Evolutionary conservation across 64 coral and sea anemone genomes (phyloP).

Genomic region (Porites australiensis): DNA sequence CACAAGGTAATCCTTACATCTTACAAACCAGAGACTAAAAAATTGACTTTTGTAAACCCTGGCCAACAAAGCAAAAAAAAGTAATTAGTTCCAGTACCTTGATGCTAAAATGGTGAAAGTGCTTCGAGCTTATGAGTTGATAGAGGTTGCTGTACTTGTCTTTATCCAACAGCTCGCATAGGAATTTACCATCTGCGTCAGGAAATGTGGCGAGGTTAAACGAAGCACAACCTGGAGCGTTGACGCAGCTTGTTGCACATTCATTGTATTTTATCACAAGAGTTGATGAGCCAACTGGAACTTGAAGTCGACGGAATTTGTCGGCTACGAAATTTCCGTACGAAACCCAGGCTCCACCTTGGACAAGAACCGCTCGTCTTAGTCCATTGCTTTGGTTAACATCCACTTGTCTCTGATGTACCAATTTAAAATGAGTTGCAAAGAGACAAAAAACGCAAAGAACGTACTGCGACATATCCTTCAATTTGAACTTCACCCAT

Average conservation of each 20-base stretch:
- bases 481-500: background rate
- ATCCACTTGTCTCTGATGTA: background rate
- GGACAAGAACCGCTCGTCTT: background rate
- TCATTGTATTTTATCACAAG: background rate
- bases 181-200: background rate
- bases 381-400: background rate
- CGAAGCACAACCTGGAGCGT: background rate
- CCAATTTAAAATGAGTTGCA: background rate
- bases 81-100: background rate
- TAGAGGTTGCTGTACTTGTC: background rate
- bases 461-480: background rate
- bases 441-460: background rate
- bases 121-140: background rate
- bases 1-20: too few relatives aligned
- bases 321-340: background rate
- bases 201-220: background rate
- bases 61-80: too few relatives aligned
- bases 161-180: background rate
- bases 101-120: slow-evolving; percentile 3
- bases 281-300: background rate
- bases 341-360: background rate
- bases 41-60: too few relatives aligned
- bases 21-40: too few relatives aligned
- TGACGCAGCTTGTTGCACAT: background rate
- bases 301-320: slow-evolving; percentile 6